Percentiles rank a stretch among this genome's conserved stretches.
phyloP scores from a whole-genome alignment of 2,113 vertebrate genomes.

The Egretta garzetta region DNA sequence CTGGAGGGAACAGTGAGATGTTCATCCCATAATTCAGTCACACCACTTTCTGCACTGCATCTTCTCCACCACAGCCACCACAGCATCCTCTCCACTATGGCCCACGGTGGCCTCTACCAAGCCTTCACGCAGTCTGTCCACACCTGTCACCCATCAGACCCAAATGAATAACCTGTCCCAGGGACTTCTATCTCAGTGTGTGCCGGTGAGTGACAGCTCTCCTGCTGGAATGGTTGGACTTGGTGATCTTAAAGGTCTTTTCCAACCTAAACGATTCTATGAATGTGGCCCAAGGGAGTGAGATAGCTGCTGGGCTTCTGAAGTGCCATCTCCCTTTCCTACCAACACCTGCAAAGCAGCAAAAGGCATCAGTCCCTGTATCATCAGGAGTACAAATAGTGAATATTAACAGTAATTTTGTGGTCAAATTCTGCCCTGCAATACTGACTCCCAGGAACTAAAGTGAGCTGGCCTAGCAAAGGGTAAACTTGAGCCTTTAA shows the following conservation, averaged over 20 bases:
- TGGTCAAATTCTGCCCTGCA: not conserved
- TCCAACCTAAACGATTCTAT: too few species aligned
- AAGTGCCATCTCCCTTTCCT: not conserved
- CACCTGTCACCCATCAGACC: not conserved
- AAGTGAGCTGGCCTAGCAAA: not conserved
- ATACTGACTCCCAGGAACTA: not conserved
- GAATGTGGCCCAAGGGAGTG: fast-evolving
- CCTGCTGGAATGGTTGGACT: not conserved
- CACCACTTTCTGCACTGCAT: not conserved
- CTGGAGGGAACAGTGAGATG: not conserved
- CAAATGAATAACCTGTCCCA: not conserved
- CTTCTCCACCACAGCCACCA: not conserved
- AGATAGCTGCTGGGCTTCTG: not conserved
- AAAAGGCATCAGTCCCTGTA: not conserved
- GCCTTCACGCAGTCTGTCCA: not conserved
- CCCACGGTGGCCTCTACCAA: not conserved
- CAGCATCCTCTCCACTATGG: not conserved
- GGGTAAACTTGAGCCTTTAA: not conserved
- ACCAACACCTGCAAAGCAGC: fast-evolving
- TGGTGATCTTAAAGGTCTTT: too few species aligned
- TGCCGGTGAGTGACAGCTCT: not conserved
- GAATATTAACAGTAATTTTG: not conserved
- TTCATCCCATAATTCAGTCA: not conserved
- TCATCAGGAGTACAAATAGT: not conserved
- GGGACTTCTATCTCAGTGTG: not conserved